Base-by-base conservation (phyloP, 2,113 vertebrate species). In the Cephalopterus ornatus region DNA sequence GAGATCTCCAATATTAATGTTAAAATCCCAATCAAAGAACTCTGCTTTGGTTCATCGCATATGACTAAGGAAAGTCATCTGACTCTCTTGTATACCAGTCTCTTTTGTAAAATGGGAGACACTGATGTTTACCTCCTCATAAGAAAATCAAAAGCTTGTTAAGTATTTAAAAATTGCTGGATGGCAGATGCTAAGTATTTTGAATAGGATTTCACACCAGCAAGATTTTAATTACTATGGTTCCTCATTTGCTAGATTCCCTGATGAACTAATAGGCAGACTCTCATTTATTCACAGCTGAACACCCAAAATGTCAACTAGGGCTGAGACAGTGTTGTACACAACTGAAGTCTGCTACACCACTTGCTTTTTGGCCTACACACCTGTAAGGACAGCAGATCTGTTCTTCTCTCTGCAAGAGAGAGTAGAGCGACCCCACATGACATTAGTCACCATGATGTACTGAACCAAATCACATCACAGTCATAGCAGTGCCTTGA, bases 221-320 rank as follows among this genome's bases (percentile, higher is more conserved):
- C 65, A 92, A 89, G 79, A 89, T 81, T 95, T 94, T 97, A 96
- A 96, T 96, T 93, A 96, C 66, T 4, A 37, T 5, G 0, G 65
- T 53, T 96, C 75, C 61, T 97, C 80, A 78, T 92, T 94, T 93
- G 68, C 68, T 81, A 59, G 61, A 81, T 81, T 95, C 82, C 85
- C 92, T 42, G 73, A 91, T 88, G 92, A 94, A 94, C 85, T 70
- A n/a, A 92, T 46, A 88, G 67, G 65, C 76, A 90, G 75, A n/a
- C 59, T 74, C 68, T 84, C 56, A 68, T 58, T 94, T 84, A 84
- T 46, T 75, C 80, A 89, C 83, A 87, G 86, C 22, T 65, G 79
- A 96, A 91, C 35, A 92, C 15, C 44, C 65, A 78, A 80, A 95
- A 86, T 15, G 44, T 65, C 91, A 94, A 2, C 61, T 32, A 65